phyloP scores from a whole-genome alignment of 2,113 vertebrate species.

The Cromileptes altivelis region DNA sequence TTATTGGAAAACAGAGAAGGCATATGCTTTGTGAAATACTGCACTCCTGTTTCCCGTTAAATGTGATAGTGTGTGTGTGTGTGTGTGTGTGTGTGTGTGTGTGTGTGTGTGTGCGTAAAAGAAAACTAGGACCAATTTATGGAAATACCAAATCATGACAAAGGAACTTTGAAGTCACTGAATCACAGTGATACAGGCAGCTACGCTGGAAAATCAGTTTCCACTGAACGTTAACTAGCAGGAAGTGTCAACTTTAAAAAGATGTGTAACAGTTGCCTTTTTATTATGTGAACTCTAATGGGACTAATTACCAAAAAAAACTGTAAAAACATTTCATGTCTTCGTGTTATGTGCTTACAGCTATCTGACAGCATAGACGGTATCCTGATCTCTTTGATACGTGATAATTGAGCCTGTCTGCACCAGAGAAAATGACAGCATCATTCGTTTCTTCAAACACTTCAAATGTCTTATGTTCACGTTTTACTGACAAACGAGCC shows the following conservation, averaged over 20 bases:
- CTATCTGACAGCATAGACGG: neutral
- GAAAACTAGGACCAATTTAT: slow-evolving; percentile 19
- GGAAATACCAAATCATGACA: slow-evolving; percentile 17
- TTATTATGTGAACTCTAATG: slow-evolving; percentile 10
- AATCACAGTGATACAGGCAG: slow-evolving; percentile 17
- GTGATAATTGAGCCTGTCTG: neutral
- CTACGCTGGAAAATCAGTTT: neutral
- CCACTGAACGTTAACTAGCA: slow-evolving; percentile 23
- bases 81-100: slow-evolving; percentile 11
- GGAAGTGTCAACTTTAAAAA: neutral
- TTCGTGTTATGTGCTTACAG: neutral
- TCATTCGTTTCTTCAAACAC: slow-evolving; percentile 8
- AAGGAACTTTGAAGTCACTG: slow-evolving; percentile 17
- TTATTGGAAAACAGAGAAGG: slow-evolving; percentile 52
- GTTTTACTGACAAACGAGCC: neutral
- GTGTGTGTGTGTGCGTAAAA: neutral
- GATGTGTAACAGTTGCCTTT: neutral
- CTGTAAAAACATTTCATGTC: neutral
- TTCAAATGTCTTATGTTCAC: slow-evolving; percentile 2
- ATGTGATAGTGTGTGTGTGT: slow-evolving; percentile 14
- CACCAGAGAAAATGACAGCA: neutral
- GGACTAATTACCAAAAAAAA: slow-evolving; percentile 18
- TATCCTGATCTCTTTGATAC: neutral
- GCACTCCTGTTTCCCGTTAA: slow-evolving; percentile 29
- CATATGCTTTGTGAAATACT: slow-evolving; percentile 46